Evolutionary conservation across 2,113 vertebrate species (phyloP).

Genomic region (Dicaeum eximium): DNA sequence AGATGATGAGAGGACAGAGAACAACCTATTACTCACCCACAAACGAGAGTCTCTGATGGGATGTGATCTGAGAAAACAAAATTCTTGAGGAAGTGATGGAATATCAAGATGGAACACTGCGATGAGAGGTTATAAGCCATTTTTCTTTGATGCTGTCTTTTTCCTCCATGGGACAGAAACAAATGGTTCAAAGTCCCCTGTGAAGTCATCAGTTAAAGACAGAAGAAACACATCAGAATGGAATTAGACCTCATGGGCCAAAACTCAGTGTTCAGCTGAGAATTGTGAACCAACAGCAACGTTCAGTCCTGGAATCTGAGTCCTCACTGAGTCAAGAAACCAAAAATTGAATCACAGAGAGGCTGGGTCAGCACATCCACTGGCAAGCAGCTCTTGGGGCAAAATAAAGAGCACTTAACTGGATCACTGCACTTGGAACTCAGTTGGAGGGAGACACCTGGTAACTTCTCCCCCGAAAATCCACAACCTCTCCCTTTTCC

Average conservation of each 20-base stretch:
- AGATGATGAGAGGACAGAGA: conserved; percentile 1
- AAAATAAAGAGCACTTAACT: background rate
- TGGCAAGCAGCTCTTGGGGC: background rate
- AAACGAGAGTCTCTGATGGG: background rate
- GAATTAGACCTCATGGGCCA: background rate
- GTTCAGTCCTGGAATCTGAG: background rate
- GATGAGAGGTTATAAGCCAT: background rate
- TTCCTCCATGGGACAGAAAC: background rate
- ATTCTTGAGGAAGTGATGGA: background rate
- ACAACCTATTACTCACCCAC: conserved; percentile 6
- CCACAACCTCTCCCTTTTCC: background rate
- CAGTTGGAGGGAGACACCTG: background rate
- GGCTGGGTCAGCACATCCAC: background rate
- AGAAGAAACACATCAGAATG: background rate
- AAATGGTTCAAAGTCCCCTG: background rate
- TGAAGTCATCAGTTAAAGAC: background rate
- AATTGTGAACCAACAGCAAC: background rate
- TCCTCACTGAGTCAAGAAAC: background rate
- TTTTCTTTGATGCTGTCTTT: background rate
- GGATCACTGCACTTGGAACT: background rate
- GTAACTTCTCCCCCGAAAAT: background rate
- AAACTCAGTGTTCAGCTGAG: background rate
- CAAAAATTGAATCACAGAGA: background rate
- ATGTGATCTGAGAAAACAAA: background rate
- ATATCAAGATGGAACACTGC: background rate